Base-by-base conservation (phyloP, 2,888 invertebrate species). In the Mesorhabditis belari region DNA sequence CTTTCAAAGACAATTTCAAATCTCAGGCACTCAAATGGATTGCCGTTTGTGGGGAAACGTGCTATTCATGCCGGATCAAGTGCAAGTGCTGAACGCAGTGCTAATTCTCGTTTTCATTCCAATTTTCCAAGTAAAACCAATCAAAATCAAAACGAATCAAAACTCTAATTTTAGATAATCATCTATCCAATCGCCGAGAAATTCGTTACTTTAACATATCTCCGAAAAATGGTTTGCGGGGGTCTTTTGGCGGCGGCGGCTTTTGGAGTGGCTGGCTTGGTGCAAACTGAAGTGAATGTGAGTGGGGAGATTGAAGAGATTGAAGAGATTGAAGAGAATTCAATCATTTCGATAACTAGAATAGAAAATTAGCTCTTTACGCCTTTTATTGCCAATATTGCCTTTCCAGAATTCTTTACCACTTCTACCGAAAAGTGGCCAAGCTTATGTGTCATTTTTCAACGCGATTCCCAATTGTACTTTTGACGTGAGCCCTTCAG, bases 211-310 rank as follows among this genome's bases (percentile, higher is more conserved):
- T 57, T 75, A 5, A 76, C 77, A 75, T 77, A 60, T 0, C 83
- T 94, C 58, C 90, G 91, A 79, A 89, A 91, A 81, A 88, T 98
- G 84, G 87, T 88, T 0, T 85, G 88, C 76, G 96, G 96, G 4
- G 93, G 95, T 50, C 77, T 91, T 23, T 81, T 96, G 1, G 91
- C 92, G 0, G 89, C 89, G 0, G 62, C 87, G 0, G 88, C 96
- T 0, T 96, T 96, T 80, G 83, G 89, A 17, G 84, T 91, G 27
- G 92, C 95, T 1, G 93, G 88, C 3, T 78, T 90, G 17, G 87
- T 95, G 23, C 74, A 74, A 57, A 62, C 71, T 24, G 67, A 71
- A 66, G 76, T 78, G 51, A 78, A 79, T 52, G 79, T 79, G 62
- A 66, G 63, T 17, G 28, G 19, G 17, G 4, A 55, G n/a, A 35